These are phyloP conservation scores for Bombylius major DNA, from an alignment of 2,888 invertebrate genomes.

Conservation along the genomic window DNA sequence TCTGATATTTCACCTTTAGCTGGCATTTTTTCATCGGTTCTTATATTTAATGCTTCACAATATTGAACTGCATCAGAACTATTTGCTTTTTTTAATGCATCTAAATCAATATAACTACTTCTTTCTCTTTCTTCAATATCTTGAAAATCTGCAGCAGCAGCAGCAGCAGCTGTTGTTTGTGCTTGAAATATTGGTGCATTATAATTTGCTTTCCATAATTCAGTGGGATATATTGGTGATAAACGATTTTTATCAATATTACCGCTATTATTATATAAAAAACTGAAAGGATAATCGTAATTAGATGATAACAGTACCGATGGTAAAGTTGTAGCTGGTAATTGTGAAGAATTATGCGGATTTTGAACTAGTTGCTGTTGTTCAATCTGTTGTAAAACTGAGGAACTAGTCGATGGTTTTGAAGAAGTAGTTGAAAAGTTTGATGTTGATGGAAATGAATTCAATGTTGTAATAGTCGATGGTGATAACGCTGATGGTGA, in stretches of 20 bases:
- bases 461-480: not conserved
- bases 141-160: slow-evolving; percentile 28
- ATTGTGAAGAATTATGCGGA: slow-evolving; percentile 6
- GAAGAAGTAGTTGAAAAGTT: slow-evolving; percentile 11
- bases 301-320: not conserved
- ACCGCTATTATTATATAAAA: slow-evolving; percentile 17
- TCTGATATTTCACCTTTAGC: slow-evolving; percentile 76
- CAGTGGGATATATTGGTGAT: slow-evolving; percentile 14
- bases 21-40: slow-evolving; percentile 78
- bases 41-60: slow-evolving; percentile 53
- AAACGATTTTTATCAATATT: slow-evolving; percentile 7
- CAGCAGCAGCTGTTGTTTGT: slow-evolving; percentile 8
- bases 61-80: slow-evolving; percentile 16
- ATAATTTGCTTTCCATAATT: slow-evolving; percentile 7
- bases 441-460: slow-evolving; percentile 6
- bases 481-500: slow-evolving; percentile 8
- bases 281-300: slow-evolving; percentile 26
- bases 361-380: slow-evolving; percentile 7
- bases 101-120: slow-evolving; percentile 34
- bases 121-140: slow-evolving; percentile 25
- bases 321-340: not conserved
- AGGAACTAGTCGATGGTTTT: slow-evolving; percentile 14
- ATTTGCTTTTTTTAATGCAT: slow-evolving; percentile 29
- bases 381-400: slow-evolving; percentile 10
- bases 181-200: slow-evolving; percentile 11